Base-by-base conservation (phyloP, 2,888 invertebrate species). In the Euzophera pinguis region DNA sequence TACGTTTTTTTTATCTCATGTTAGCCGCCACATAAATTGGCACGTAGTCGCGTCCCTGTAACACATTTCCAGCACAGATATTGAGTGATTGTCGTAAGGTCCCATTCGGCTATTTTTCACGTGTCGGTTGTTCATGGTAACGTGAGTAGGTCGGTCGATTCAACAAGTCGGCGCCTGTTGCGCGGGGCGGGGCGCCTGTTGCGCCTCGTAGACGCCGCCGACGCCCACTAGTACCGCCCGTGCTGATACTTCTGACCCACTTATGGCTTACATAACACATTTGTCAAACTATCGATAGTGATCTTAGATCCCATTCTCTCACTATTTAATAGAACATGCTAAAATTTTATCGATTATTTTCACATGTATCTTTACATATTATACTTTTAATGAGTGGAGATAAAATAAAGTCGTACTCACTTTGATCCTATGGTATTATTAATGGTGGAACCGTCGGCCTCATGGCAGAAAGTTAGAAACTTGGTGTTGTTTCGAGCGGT, bases 101-200 rank as follows among this genome's bases (percentile, higher is more conserved):
- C 60, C 53, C 63, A 65, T 68, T 62, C 65, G 67, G 65, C 69
- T 69, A 69, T 65, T 73, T 73, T 65, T 75, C 76, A 73, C 75
- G 75, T 72, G 68, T 66, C 75, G 27, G 73, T 78, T n/a, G 79
- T 83, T 83, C 73, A 70, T 73, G 71, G 76, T 67, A 73, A 76
- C 83, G 82, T 90, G 88, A 86, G 78, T 89, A 89, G 89, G 89
- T 90, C 89, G 89, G 88, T 90, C 89, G 88, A 89, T 90, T 89
- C 89, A 90, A 90, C 89, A 90, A 89, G 88, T 77, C 78, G 76
- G 81, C 75, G 83, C 84, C 85, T 84, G 87, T 89, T 85, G 89
- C 86, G 80, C 81, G 72, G 75, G 80, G 72, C 71, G 81, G 78
- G 75, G 75, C 69, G 83, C 85, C 88, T 88, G 88, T 88, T 88